Base-by-base conservation (phyloP, 2,888 invertebrate genomes). In the Tenthredo scrophulariae region DNA sequence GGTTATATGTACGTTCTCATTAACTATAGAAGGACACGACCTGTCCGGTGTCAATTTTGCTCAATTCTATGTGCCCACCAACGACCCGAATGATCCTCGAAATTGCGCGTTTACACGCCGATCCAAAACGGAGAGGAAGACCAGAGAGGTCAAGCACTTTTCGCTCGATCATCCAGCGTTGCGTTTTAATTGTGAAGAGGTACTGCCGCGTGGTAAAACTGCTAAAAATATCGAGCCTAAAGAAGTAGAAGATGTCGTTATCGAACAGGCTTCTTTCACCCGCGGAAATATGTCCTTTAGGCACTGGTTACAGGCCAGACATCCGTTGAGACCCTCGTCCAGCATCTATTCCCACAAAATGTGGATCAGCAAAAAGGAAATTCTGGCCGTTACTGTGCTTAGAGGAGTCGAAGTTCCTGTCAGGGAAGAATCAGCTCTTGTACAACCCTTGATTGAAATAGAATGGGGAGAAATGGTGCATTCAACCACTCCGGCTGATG, bases 361-460 rank as follows among this genome's bases (percentile, higher is more conserved):
- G 33, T 89, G 88, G 18, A 80, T 87, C 4, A 88, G 90, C 50
- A 89, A 91, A 15, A 92, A 90, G 80, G 91, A 92, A 84, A 85
- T 92, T 15, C 86, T 93, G 0, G 89, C 89, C 1, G 89, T 93
- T 18, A 93, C 91, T 2, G 86, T 93, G 15, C 86, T 93, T 0
- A 85, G 93, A 46, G 93, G 92, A 1, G 91, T 93, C 22, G 93
- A 93, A 86, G 89, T 93, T 54, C 93, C 93, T 6, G 90, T 93
- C 2, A 91, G 93, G 84, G 93, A 93, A 86, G 93, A 93, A 84
- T 92, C 93, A 0, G 92, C 92, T 6, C 85, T 90, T 40, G 90
- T 93, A 7, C 92, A 92, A 82, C 93, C 93, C 1, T 85, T 93
- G 0, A 84, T 93, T 5, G 92, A 93, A 85, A 90, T 93, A 37